These are phyloP conservation scores for Drosophila buzzatii DNA, from an alignment of 2,888 invertebrate species.

Conservation along the genomic window DNA sequence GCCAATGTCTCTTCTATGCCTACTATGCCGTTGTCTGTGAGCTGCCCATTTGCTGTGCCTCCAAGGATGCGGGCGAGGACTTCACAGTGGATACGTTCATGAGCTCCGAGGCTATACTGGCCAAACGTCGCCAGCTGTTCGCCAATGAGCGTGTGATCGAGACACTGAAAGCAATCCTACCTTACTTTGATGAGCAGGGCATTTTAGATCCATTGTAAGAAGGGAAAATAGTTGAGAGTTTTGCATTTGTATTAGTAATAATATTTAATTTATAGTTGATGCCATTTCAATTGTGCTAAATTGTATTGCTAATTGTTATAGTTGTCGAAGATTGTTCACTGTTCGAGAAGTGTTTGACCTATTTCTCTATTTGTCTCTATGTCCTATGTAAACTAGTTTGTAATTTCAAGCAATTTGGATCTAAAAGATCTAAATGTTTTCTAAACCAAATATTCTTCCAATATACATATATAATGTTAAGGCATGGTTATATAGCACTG, in stretches of 20 bases:
- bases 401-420: not conserved
- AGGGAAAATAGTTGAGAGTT: not conserved
- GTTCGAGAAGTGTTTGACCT: not conserved
- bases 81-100: conserved; percentile 63
- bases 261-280: conserved; percentile 1
- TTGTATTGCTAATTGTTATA: not conserved
- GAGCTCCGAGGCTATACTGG: conserved; percentile 49
- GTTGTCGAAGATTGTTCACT: not conserved
- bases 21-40: conserved; percentile 75
- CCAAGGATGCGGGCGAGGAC: conserved; percentile 57
- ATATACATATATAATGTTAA: not conserved
- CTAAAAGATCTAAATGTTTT: not conserved
- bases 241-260: not conserved
- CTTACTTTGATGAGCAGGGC: conserved; percentile 72
- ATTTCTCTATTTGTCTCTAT: not conserved
- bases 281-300: not conserved
- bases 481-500: not conserved
- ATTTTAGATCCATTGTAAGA: conserved; percentile 54
- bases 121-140: conserved; percentile 70
- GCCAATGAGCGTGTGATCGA: conserved; percentile 64
- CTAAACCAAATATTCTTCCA: not conserved
- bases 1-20: conserved; percentile 69
- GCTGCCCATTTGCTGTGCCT: conserved; percentile 73
- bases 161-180: conserved; percentile 66
- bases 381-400: not conserved